phyloP scores from a whole-genome alignment of 64 coral and sea anemone species.

The Anthopleura sola region DNA sequence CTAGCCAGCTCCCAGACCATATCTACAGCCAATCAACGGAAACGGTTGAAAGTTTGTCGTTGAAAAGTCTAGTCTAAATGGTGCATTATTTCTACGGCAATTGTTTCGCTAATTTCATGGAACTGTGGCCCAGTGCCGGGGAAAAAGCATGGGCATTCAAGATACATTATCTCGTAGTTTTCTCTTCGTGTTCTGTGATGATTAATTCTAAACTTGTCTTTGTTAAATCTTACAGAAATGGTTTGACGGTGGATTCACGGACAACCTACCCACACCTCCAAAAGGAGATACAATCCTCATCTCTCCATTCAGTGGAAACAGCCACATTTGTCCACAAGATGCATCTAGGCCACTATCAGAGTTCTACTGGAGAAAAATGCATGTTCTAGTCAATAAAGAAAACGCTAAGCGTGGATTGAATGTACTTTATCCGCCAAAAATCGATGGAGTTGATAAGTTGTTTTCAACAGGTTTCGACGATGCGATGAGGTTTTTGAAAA shows the following conservation, averaged over 20 bases:
- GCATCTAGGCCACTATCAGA: conserved; percentile 40
- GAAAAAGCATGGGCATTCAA: too few species aligned
- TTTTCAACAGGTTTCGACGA: conserved; percentile 41
- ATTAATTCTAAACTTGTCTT: neutral
- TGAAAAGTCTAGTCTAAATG: too few species aligned
- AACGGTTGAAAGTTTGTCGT: too few species aligned
- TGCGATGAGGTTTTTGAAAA: conserved; percentile 61
- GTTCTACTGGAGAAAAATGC: conserved; percentile 64
- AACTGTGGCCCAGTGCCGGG: too few species aligned
- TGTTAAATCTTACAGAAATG: conserved; percentile 36
- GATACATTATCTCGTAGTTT: too few species aligned
- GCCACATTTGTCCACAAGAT: conserved; percentile 74
- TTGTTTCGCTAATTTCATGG: too few species aligned
- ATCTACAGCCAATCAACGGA: too few species aligned
- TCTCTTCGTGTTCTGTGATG: too few species aligned
- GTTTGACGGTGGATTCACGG: conserved; percentile 90
- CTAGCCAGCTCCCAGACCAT: too few species aligned
- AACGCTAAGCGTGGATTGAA: conserved; percentile 49
- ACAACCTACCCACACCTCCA: conserved; percentile 58
- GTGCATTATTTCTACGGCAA: too few species aligned
- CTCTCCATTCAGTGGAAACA: conserved; percentile 78
- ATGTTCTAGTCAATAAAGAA: conserved; percentile 68
- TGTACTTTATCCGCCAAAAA: conserved; percentile 61
- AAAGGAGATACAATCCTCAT: conserved; percentile 65
- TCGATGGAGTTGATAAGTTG: conserved; percentile 28